Percentiles rank a stretch among this genome's conserved stretches.
Evolutionary conservation across 2,113 vertebrate species (phyloP).

Genomic region (Callipepla squamata): DNA sequence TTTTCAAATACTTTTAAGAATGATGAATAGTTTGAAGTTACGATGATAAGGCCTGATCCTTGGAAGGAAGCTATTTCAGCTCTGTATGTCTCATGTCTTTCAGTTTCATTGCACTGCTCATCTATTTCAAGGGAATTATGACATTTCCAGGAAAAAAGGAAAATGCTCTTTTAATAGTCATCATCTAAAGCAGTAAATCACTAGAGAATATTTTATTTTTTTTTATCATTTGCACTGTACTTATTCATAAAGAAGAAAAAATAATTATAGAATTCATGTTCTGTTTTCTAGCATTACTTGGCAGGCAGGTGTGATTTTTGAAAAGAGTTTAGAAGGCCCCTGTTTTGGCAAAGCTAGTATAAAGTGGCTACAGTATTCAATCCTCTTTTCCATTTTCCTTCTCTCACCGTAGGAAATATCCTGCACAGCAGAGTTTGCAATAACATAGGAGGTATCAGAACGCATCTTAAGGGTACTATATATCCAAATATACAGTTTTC

Average conservation of each 20-base stretch:
- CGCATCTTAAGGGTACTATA: neutral
- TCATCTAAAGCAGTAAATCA: constrained; percentile 23
- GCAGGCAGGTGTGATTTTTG: neutral
- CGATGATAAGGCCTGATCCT: neutral
- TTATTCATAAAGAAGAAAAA: neutral
- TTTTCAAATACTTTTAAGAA: constrained; percentile 45
- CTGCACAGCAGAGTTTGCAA: neutral
- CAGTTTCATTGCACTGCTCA: neutral
- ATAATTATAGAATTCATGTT: neutral
- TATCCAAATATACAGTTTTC: neutral
- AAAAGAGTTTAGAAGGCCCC: neutral
- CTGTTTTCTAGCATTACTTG: neutral
- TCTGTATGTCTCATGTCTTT: constrained; percentile 26
- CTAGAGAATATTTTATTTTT: neutral
- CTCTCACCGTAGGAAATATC: neutral
- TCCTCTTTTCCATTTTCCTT: neutral
- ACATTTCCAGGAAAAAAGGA: constrained; percentile 16
- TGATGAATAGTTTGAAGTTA: constrained; percentile 27
- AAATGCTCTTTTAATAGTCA: neutral
- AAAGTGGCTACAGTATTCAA: neutral
- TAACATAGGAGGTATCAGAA: neutral
- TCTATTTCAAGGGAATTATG: constrained; percentile 38
- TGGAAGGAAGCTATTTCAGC: constrained; percentile 6
- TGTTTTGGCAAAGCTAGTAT: neutral
- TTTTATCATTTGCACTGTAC: neutral